Evolutionary conservation across 2,797 vertebrate species (phyloP).

Genomic region (Agapornis canus): DNA sequence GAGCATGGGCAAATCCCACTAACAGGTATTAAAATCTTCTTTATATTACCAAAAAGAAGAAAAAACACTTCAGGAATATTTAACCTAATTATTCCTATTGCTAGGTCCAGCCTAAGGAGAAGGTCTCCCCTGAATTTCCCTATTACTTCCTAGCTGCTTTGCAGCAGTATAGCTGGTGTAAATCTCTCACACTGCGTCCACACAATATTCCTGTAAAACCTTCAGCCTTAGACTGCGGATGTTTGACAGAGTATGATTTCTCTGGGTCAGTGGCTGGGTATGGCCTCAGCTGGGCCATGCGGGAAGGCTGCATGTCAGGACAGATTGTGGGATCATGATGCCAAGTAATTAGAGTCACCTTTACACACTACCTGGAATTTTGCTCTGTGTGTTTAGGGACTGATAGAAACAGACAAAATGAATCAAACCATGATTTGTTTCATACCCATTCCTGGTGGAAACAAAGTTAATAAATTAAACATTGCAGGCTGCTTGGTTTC

Average conservation of each 20-base stretch:
- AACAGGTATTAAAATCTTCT: not conserved
- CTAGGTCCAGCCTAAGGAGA: not conserved
- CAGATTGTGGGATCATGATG: not conserved
- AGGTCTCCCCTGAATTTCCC: not conserved
- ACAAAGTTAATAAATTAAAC: not conserved
- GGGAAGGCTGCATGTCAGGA: not conserved
- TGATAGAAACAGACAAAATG: not conserved
- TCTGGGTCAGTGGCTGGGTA: fast-evolving
- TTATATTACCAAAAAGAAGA: not conserved
- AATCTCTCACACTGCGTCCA: fast-evolving
- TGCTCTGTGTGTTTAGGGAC: fast-evolving
- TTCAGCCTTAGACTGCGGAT: fast-evolving
- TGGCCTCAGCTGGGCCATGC: not conserved
- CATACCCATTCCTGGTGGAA: not conserved
- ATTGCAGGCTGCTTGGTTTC: not conserved
- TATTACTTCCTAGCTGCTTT: not conserved
- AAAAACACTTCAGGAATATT: not conserved
- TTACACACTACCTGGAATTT: not conserved
- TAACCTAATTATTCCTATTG: not conserved
- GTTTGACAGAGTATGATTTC: not conserved
- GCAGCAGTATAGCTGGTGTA: not conserved
- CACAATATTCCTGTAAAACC: not conserved
- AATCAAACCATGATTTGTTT: not conserved
- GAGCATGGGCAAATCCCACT: not conserved
- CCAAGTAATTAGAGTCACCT: not conserved